phyloP scores from a whole-genome alignment of 2,113 vertebrate species.

The Ammodytes marinus region DNA sequence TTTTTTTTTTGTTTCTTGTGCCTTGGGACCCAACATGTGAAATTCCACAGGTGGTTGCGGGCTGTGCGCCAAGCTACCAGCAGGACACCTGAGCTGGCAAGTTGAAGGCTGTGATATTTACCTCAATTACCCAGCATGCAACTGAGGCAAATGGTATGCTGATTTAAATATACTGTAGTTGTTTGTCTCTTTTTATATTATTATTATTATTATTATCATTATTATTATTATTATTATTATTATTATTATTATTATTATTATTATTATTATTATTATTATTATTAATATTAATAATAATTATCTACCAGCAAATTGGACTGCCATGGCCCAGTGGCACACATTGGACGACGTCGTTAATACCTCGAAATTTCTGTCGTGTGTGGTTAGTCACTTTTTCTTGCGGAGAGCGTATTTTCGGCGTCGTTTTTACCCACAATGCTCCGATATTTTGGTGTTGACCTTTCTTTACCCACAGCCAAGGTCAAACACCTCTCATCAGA shows the following conservation, averaged over 20 bases:
- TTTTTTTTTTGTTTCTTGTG: neutral
- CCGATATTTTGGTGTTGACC: neutral
- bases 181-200: no score
- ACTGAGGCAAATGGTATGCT: slow-evolving; percentile 90
- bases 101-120: slow-evolving; percentile 75
- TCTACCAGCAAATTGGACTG: slow-evolving; percentile 94
- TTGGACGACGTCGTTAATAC: slow-evolving; percentile 88
- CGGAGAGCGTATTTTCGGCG: slow-evolving; percentile 87
- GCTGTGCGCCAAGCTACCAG: slow-evolving; percentile 67
- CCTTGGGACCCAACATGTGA: slow-evolving; percentile 46
- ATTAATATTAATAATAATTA: no score
- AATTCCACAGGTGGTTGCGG: slow-evolving; percentile 80
- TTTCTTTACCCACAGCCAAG: slow-evolving; percentile 24
- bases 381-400: slow-evolving; percentile 92
- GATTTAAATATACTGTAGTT: slow-evolving; percentile 71
- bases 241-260: no score
- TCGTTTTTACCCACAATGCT: slow-evolving; percentile 87
- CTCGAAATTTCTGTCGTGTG: slow-evolving; percentile 90
- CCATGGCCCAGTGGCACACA: slow-evolving; percentile 90
- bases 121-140: slow-evolving; percentile 76
- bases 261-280: no score
- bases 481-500: slow-evolving; percentile 38
- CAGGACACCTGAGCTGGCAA: slow-evolving; percentile 71
- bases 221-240: no score
- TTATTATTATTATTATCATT: no score